Base-by-base conservation (phyloP, 1,140 invertebrate genomes). In the Heliothis virescens region DNA sequence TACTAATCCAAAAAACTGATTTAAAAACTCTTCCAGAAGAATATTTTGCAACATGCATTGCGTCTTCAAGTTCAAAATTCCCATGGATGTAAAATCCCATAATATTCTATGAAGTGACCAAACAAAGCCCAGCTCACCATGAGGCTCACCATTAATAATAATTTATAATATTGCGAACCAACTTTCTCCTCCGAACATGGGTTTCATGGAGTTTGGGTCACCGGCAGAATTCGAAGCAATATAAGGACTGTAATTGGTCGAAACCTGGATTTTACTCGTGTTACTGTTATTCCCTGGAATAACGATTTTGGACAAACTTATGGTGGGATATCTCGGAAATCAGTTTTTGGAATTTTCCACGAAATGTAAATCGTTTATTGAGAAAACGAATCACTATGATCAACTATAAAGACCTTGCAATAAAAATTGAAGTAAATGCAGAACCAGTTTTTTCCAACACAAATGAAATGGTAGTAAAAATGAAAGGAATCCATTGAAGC, bases 131-230 rank as follows among this genome's bases (percentile, higher is more conserved):
- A 52, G 74, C 73, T 79, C 79, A 82, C 81, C 71, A 47, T 71
- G 74, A 74, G 53, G 60, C 5, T 41, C 34, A 76, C 84, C 84
- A 89, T 89, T 88, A 88, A 89, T 86, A 89, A 89, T 75, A 88
- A 88, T 86, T 86, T 87, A 79, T 72, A 82, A 84, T 65, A 85
- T 85, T 87, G 86, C 86, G 76, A 59, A 72, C 26, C 3, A 16
- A 63, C 74, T 76, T 76, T 65, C 74, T 76, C 69, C 52, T 9
- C 69, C 69, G 69, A 72, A 72, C 69, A 72, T 55, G 69, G 69
- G 48, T 34, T 72, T 26, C 57, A 48, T 16, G 21, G 52, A 55
- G 50, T 72, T 52, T 72, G 69, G 69, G 69, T 71, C 50, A 72
- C 29, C 69, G 21, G 26, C 69, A 53, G 62, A 63, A 63, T 47